Conservation (phyloP, 1,140 invertebrate genomes). For the Drosophila hydei region DNA sequence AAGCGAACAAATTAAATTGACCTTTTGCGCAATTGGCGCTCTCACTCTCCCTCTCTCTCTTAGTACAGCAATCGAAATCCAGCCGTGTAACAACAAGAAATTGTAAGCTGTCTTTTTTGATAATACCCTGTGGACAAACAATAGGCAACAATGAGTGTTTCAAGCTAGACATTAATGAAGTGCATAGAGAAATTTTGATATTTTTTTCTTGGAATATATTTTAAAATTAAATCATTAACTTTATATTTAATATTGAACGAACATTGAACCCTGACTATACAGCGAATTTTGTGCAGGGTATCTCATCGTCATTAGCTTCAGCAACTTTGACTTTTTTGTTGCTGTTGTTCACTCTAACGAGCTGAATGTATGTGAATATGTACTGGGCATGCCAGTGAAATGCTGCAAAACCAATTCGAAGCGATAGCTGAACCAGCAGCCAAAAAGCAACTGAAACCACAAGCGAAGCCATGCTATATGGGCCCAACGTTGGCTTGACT, state of each 20-base stretch:
- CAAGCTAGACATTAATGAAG: too few species aligned
- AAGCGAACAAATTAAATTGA: slow-evolving; percentile 68
- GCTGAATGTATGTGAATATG: slow-evolving; percentile 33
- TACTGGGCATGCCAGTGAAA: slow-evolving; percentile 28
- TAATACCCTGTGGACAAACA: not conserved
- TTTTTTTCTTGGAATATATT: too few species aligned
- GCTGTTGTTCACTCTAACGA: slow-evolving; percentile 51
- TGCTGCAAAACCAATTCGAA: slow-evolving; percentile 53
- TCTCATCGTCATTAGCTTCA: not conserved
- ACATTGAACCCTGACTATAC: too few species aligned
- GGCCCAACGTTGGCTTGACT: slow-evolving; percentile 5
- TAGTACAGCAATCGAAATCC: slow-evolving; percentile 20
- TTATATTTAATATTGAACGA: too few species aligned
- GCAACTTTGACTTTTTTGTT: not conserved
- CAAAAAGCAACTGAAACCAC: slow-evolving; percentile 1
- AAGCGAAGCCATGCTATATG: slow-evolving; percentile 14
- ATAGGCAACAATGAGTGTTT: not conserved
- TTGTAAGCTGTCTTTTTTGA: slow-evolving; percentile 10
- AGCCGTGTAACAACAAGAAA: slow-evolving; percentile 19
- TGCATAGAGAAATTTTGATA: too few species aligned
- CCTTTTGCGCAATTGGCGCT: slow-evolving; percentile 57
- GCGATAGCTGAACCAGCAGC: slow-evolving; percentile 11
- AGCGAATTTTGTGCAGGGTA: not conserved
- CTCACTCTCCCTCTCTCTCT: not conserved
- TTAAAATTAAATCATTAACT: too few species aligned